Percentiles rank a stretch among this genome's conserved stretches.
These are phyloP conservation scores for Procambarus virginalis DNA, from an alignment of 1,140 invertebrate species.

Conservation along the genomic window DNA sequence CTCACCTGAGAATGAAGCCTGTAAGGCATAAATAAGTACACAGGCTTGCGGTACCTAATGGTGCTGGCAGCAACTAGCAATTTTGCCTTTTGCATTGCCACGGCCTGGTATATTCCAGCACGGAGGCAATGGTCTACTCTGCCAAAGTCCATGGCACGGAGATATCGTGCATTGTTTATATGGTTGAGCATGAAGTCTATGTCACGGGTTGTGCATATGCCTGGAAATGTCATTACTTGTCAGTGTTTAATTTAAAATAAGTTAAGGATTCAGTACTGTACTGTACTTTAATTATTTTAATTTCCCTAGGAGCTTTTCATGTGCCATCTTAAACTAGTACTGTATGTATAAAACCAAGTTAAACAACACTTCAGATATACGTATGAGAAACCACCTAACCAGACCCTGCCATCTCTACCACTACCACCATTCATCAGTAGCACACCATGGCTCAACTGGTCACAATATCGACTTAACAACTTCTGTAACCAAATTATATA, in stretches of 20 bases:
- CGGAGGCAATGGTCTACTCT: constrained; percentile 42
- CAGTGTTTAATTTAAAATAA: neutral
- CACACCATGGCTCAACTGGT: too few relatives aligned
- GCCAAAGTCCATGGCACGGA: constrained; percentile 61
- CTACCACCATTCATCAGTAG: too few relatives aligned
- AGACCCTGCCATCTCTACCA: too few relatives aligned
- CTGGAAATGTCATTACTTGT: neutral
- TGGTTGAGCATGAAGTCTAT: constrained; percentile 59
- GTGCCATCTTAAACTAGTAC: too few relatives aligned
- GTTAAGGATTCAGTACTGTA: too few relatives aligned
- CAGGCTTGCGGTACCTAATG: constrained; percentile 58
- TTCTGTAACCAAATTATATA: too few relatives aligned
- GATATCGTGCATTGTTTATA: constrained; percentile 56
- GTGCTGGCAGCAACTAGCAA: constrained; percentile 52
- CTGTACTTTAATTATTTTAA: too few relatives aligned
- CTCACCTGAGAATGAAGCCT: constrained; percentile 50
- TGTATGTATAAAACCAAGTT: too few relatives aligned
- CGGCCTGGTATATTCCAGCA: constrained; percentile 9
- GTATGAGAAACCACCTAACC: too few relatives aligned
- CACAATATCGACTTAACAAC: too few relatives aligned
- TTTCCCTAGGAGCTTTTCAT: too few relatives aligned
- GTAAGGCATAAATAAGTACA: constrained; percentile 59
- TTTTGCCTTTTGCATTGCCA: neutral
- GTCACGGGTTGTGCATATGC: constrained; percentile 48
- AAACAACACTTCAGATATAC: too few relatives aligned